These are phyloP conservation scores for Clarias laeviceps DNA, from an alignment of 2,797 vertebrate genomes.

Conservation along the genomic window DNA sequence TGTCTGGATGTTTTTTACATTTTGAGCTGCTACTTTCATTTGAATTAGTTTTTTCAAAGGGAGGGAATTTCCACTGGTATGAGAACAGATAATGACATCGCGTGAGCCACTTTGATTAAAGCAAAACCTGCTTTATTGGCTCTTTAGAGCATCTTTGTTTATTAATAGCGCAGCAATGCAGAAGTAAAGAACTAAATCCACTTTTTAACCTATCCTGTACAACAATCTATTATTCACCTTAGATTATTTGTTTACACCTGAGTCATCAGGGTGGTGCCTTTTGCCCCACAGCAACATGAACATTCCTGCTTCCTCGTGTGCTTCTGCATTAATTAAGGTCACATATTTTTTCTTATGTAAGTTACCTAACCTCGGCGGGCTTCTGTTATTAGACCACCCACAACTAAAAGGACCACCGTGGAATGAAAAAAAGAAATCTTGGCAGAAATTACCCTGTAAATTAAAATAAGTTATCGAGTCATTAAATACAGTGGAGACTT, in stretches of 20 bases:
- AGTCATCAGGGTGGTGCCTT: conserved; percentile 3
- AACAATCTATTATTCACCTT: background rate
- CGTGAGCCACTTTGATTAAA: background rate
- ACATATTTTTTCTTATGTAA: background rate
- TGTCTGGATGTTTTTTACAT: background rate
- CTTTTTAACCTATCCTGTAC: background rate
- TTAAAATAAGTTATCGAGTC: background rate
- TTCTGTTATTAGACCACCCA: background rate
- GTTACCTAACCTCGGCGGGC: background rate
- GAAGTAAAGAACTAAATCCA: background rate
- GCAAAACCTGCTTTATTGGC: background rate
- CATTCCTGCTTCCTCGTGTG: background rate
- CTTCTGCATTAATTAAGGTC: background rate
- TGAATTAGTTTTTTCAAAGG: background rate
- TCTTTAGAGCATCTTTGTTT: conserved; percentile 2
- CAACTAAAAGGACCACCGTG: too few relatives aligned
- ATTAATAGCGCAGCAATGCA: background rate
- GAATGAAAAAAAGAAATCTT: background rate
- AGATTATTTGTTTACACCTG: background rate
- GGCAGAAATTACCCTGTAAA: background rate
- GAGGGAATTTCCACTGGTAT: background rate
- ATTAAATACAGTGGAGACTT: background rate
- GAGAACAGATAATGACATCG: background rate
- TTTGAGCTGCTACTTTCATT: background rate
- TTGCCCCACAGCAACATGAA: conserved; percentile 2